phyloP scores from a whole-genome alignment of 2,113 vertebrate genomes.

The Mustela nigripes region DNA sequence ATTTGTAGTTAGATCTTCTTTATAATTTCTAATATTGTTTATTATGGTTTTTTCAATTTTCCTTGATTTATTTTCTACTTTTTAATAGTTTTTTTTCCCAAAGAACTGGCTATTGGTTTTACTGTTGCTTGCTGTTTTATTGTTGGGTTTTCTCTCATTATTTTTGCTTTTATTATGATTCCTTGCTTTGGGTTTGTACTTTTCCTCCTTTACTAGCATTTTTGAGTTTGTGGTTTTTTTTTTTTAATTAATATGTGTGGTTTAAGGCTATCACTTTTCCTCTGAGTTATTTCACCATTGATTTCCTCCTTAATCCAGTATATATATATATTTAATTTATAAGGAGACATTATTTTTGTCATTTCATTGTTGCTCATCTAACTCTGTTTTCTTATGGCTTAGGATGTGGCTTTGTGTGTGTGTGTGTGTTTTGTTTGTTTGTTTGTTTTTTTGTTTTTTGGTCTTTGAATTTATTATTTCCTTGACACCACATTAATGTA shows the following conservation, averaged over 20 bases:
- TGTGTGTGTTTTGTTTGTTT: too few relatives aligned
- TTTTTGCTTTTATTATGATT: constrained; percentile 44
- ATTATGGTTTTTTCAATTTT: constrained; percentile 19
- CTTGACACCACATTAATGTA: constrained; percentile 45
- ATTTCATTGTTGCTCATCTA: constrained; percentile 7
- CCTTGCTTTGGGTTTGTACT: constrained; percentile 30
- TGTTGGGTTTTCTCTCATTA: constrained; percentile 24
- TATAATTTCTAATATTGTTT: constrained; percentile 31
- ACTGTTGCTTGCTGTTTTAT: background rate
- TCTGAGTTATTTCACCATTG: background rate
- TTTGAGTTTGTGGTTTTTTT: constrained; percentile 20
- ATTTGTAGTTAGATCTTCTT: background rate
- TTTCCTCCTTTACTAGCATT: constrained; percentile 18
- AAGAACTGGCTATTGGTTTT: constrained; percentile 35
- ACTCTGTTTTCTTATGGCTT: background rate
- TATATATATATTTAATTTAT: background rate
- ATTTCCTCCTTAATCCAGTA: background rate
- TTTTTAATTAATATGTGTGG: background rate
- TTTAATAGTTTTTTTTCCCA: background rate
- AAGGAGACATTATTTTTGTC: background rate
- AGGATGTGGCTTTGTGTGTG: background rate
- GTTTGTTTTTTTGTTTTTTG: background rate
- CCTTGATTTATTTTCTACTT: background rate
- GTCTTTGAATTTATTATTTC: constrained; percentile 49
- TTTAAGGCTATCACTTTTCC: background rate